phyloP scores from a whole-genome alignment of 2,113 vertebrate genomes.

The Camelus bactrianus region DNA sequence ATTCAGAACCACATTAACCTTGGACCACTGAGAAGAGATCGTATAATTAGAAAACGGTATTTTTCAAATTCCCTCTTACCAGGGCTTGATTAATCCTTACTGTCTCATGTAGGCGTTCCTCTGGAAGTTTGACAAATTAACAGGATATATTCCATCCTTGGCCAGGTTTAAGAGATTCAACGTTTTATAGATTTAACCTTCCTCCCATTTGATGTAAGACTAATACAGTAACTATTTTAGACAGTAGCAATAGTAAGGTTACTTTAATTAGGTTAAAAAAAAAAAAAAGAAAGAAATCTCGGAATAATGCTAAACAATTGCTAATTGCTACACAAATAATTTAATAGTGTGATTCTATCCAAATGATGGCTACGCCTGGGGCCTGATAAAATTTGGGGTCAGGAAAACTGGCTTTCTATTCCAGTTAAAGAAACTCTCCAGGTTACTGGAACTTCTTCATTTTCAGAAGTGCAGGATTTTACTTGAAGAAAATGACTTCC shows the following conservation, averaged over 20 bases:
- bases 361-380: no score
- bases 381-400: neutral
- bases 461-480: neutral
- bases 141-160: constrained; percentile 75
- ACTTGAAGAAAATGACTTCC: neutral
- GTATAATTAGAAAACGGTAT: constrained; percentile 83
- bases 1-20: constrained; percentile 79
- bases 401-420: neutral
- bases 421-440: neutral
- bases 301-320: constrained; percentile 25
- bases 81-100: constrained; percentile 78
- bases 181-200: constrained; percentile 73
- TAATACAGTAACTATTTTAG: constrained; percentile 68
- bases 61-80: constrained; percentile 78
- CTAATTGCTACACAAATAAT: neutral
- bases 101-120: constrained; percentile 77
- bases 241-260: constrained; percentile 9
- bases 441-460: neutral
- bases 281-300: neutral
- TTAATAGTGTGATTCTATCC: neutral
- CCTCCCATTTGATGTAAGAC: constrained; percentile 61
- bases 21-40: constrained; percentile 69
- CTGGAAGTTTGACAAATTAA: constrained; percentile 81
- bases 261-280: constrained; percentile 5
- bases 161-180: constrained; percentile 70